Conservation (phyloP, 2,113 vertebrate genomes). For the Grammomys dolichurus region DNA sequence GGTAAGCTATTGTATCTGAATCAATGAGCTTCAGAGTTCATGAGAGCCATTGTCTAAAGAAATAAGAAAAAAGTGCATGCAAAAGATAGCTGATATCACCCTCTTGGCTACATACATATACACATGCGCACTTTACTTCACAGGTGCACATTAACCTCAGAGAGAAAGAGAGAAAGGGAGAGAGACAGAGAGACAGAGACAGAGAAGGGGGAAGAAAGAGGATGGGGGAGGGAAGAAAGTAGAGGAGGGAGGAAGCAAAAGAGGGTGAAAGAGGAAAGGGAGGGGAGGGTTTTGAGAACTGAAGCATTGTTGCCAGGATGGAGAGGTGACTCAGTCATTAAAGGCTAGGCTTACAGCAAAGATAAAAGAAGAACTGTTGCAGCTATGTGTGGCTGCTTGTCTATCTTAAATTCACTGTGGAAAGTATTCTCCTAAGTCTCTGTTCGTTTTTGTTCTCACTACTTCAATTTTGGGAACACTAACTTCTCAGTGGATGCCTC, state of each 20-base stretch:
- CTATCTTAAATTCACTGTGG: not conserved
- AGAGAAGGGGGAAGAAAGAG: not conserved
- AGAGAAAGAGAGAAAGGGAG: not conserved
- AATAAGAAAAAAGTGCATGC: not conserved
- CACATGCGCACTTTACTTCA: too few relatives aligned
- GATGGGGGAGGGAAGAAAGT: not conserved
- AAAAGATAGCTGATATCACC: too few relatives aligned
- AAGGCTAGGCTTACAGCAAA: not conserved
- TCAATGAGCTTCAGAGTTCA: too few relatives aligned
- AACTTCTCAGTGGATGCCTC: not conserved
- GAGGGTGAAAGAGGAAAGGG: not conserved
- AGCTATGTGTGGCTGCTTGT: not conserved
- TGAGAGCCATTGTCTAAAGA: not conserved
- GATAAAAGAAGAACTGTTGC: not conserved
- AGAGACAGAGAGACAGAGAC: not conserved
- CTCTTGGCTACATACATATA: not conserved
- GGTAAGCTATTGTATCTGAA: not conserved
- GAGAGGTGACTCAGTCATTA: not conserved
- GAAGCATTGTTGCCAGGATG: not conserved
- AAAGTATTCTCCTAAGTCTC: not conserved
- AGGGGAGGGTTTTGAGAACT: not conserved
- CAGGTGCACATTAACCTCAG: not conserved
- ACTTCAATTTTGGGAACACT: not conserved
- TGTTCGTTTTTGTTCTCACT: not conserved
- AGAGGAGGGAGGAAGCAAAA: not conserved